A percentile compares a stretch with the other conserved stretches of the same genome.
Evolutionary conservation across 2,113 vertebrate genomes (phyloP).

Genomic region (Hippocampus zosterae): DNA sequence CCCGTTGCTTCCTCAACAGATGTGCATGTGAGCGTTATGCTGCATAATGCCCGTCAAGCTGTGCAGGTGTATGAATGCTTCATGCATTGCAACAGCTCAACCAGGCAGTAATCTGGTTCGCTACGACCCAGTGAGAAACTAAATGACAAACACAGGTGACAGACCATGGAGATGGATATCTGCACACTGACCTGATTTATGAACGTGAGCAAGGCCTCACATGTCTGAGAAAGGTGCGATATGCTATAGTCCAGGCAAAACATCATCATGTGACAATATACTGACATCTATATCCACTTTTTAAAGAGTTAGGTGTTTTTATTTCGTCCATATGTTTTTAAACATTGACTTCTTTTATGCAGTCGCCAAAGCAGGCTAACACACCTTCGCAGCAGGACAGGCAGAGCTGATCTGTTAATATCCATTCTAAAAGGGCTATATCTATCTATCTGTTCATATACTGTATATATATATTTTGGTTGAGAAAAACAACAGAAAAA

Average conservation of each 20-base stretch:
- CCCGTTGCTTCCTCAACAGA: conserved; percentile 72
- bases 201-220: conserved; percentile 15
- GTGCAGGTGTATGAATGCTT: conserved; percentile 60
- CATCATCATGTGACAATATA: not conserved
- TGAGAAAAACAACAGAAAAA: too few relatives aligned
- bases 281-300: not conserved
- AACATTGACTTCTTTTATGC: not conserved
- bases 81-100: conserved; percentile 50
- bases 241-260: not conserved
- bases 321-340: not conserved
- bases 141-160: conserved; percentile 54
- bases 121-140: conserved; percentile 44
- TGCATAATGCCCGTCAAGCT: conserved; percentile 59
- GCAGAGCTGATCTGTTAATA: too few relatives aligned
- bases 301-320: not conserved
- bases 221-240: conserved; percentile 18
- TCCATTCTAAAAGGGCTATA: too few relatives aligned
- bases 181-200: conserved; percentile 51
- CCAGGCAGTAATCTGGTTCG: conserved; percentile 52
- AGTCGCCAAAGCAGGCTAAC: not conserved
- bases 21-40: conserved; percentile 61
- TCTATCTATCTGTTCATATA: too few relatives aligned
- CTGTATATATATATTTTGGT: too few relatives aligned
- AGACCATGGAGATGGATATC: conserved; percentile 42
- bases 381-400: not conserved